These are phyloP conservation scores for Aphidius colemani DNA, from an alignment of 2,888 invertebrate genomes.

Conservation along the genomic window DNA sequence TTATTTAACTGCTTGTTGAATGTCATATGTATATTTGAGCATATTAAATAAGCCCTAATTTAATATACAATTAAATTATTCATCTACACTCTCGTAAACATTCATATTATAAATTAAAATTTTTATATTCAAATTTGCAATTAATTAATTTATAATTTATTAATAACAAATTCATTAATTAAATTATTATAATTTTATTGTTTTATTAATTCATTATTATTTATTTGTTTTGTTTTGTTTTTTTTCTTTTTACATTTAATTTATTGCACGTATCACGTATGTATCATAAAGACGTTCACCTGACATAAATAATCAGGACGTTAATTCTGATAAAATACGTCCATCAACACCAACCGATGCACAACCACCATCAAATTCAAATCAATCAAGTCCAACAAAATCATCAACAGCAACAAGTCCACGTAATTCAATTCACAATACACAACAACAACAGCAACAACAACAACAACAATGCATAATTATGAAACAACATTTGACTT, in stretches of 20 bases:
- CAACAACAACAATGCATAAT: constrained; percentile 65
- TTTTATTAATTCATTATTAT: constrained; percentile 10
- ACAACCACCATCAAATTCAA: constrained; percentile 37
- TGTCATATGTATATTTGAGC: neutral
- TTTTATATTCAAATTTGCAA: neutral
- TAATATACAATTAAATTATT: constrained; percentile 2
- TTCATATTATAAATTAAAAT: neutral
- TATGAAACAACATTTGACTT: constrained; percentile 87
- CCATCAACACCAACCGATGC: constrained; percentile 44
- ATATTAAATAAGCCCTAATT: constrained; percentile 1
- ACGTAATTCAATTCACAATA: constrained; percentile 48
- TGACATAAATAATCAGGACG: constrained; percentile 54
- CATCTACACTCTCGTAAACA: constrained; percentile 5
- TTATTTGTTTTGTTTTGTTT: neutral
- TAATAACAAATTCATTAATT: no score
- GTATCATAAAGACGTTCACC: constrained; percentile 52
- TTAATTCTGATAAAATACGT: constrained; percentile 54
- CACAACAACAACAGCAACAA: constrained; percentile 35
- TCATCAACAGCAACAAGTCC: constrained; percentile 48
- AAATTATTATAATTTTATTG: no score
- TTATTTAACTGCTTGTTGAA: neutral
- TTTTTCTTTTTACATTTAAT: constrained; percentile 13
- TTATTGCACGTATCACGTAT: constrained; percentile 1
- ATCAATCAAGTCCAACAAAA: constrained; percentile 55
- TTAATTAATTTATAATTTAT: neutral